Conservation (phyloP, 1,140 invertebrate species). For the Galendromus occidentalis region DNA sequence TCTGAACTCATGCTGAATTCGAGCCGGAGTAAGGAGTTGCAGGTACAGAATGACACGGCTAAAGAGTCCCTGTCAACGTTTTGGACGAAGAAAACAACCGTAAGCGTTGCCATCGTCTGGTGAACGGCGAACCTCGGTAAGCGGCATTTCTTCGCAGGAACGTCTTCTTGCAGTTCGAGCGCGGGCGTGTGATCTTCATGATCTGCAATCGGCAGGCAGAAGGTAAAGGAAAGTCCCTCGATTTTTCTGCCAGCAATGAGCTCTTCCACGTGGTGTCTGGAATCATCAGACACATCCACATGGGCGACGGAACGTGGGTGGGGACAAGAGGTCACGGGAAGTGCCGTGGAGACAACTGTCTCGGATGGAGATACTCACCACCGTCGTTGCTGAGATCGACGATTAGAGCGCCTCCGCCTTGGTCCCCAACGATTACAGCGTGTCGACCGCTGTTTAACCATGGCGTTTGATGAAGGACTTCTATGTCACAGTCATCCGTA, state of each 20-base stretch:
- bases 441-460: slow-evolving; percentile 1
- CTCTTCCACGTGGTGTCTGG: too few species aligned
- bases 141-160: neutral
- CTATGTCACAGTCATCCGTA: neutral
- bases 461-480: neutral
- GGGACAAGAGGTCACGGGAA: too few species aligned
- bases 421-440: neutral
- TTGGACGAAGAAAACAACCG: slow-evolving; percentile 1
- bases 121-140: neutral
- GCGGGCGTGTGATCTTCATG: neutral
- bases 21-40: neutral
- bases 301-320: too few species aligned
- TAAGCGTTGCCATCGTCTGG: slow-evolving; percentile 5
- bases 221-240: neutral
- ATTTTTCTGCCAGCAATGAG: too few species aligned
- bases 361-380: neutral
- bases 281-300: too few species aligned
- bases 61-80: neutral
- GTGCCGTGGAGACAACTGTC: too few species aligned
- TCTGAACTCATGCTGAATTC: neutral
- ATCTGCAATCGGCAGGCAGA: neutral
- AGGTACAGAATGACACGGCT: neutral
- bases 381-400: neutral
- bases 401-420: neutral
- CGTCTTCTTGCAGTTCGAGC: neutral